A percentile compares a stretch with the other conserved stretches of the same genome.
phyloP scores from a whole-genome alignment of 2,113 vertebrate genomes.

The Stictonetta naevosa region DNA sequence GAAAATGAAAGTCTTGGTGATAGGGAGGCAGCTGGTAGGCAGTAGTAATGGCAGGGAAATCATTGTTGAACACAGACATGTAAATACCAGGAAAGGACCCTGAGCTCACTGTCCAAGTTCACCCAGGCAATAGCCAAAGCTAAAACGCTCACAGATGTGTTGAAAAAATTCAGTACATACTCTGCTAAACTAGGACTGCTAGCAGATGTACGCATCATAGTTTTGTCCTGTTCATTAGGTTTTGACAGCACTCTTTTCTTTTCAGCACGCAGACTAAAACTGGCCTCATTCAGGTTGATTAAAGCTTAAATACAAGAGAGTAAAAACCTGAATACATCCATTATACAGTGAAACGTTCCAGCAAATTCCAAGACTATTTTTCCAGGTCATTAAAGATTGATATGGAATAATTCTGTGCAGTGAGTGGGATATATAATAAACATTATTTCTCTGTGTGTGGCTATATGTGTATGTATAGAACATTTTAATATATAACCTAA shows the following conservation, averaged over 20 bases:
- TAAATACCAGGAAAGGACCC: background rate
- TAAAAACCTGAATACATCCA: background rate
- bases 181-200: background rate
- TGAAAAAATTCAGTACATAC: background rate
- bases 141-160: rapidly evolving
- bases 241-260: background rate
- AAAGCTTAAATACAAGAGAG: background rate
- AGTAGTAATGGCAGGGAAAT: background rate
- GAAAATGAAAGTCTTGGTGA: background rate
- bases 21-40: background rate
- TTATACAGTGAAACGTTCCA: background rate
- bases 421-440: background rate
- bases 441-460: background rate
- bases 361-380: background rate
- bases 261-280: background rate
- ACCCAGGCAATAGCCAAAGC: background rate
- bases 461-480: background rate
- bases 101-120: background rate
- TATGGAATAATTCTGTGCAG: background rate
- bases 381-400: rapidly evolving
- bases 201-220: background rate
- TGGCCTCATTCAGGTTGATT: background rate
- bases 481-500: background rate
- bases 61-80: rapidly evolving
- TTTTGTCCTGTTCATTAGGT: rapidly evolving